Evolutionary conservation across 2,113 vertebrate species (phyloP), one percentile per base, ranked within the genome.

Genomic region (Thinocorus orbignyianus): DNA sequence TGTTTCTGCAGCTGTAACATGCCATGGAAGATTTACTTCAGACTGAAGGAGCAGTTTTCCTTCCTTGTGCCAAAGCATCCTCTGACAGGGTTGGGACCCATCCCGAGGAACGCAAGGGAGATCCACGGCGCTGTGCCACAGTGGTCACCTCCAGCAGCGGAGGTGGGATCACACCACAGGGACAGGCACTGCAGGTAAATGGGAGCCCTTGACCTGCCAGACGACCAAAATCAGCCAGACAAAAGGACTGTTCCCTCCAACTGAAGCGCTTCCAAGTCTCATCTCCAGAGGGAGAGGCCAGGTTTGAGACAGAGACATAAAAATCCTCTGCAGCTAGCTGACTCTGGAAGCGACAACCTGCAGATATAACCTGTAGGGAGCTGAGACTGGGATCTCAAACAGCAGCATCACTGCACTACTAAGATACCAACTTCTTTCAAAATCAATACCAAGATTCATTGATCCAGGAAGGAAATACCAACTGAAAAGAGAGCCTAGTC

Each of bases 401-500:
- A 88, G 84, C 83, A 91, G 89, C 81, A 74, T 54, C 18, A 7
- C 92, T 25, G 37, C 48, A 70, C 57, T 94, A 92, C 73, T 49
- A 73, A 95, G 84, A 91, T 86, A 97, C 93, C 94, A 94, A 96
- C 92, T 96, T 97, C 74, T 80, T 88, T 71, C 78, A 95, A 96
- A 96, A 97, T 97, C 96, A 94, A 97, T 95, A 91, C 62, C 9
- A 57, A 91, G 95, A 97, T 97, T 95, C 97, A 98, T 97, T 81
- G 97, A 97, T 93, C 92, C 76, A 90, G 95, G 94, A 94, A 85
- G 89, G 94, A 97, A 97, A 93, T 89, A 97, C 94, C 81, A 83
- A 96, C 86, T 69, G 86, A 80, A 1, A 0, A 69, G 81, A 72
- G 92, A 35, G 18, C 61, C 95, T 86, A 79, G 89, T 97, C 93